These are phyloP conservation scores for Malacoctenus gilli DNA, from an alignment of 2,797 vertebrate genomes.

Conservation along the genomic window DNA sequence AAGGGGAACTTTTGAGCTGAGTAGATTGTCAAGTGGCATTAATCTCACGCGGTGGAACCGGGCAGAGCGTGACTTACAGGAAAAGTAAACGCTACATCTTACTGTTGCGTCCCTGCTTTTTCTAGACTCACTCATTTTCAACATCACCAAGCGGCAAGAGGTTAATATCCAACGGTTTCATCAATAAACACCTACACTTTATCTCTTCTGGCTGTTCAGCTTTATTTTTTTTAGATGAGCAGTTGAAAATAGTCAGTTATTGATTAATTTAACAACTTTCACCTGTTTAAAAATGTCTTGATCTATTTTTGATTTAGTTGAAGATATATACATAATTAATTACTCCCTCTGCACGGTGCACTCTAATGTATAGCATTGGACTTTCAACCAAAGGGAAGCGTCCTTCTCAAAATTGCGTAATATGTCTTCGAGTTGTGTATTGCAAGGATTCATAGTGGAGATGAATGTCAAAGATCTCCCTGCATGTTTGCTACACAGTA, in stretches of 20 bases:
- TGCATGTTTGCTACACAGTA: too few species aligned
- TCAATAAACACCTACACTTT: slow-evolving; percentile 16
- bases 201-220: not conserved
- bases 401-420: slow-evolving; percentile 21
- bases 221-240: slow-evolving; percentile 11
- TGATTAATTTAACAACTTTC: slow-evolving; percentile 57
- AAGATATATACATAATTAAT: slow-evolving; percentile 50
- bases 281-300: slow-evolving; percentile 7
- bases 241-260: slow-evolving; percentile 22
- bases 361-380: too few species aligned
- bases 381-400: slow-evolving; percentile 35
- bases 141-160: slow-evolving; percentile 6
- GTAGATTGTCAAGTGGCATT: slow-evolving; percentile 74
- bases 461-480: too few species aligned
- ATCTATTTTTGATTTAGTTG: slow-evolving; percentile 26
- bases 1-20: slow-evolving; percentile 74
- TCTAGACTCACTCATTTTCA: slow-evolving; percentile 13
- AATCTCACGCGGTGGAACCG: slow-evolving; percentile 61
- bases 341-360: slow-evolving; percentile 43
- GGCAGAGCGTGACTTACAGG: slow-evolving; percentile 51
- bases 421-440: too few species aligned
- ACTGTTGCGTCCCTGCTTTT: slow-evolving; percentile 12
- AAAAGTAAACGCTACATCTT: slow-evolving; percentile 55
- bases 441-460: not conserved
- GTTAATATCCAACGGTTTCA: not conserved